Evolutionary conservation across 1,140 invertebrate species (phyloP).

Genomic region (Fopius arisanus): DNA sequence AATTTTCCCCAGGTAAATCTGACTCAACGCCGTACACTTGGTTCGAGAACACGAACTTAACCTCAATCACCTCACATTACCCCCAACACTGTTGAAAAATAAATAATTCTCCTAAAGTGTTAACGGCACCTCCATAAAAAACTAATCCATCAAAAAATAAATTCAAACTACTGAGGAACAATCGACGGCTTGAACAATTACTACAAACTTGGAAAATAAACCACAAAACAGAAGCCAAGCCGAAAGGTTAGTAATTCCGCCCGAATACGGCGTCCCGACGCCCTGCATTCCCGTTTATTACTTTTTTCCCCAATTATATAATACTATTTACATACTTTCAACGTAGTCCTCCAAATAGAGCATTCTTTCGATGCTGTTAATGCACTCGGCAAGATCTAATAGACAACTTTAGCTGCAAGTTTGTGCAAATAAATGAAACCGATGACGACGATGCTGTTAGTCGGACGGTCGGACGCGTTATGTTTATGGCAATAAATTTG

Average conservation of each 20-base stretch:
- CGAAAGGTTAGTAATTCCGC: conserved; percentile 32
- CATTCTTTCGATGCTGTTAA: conserved; percentile 69
- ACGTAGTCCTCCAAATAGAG: conserved; percentile 96
- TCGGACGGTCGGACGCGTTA: conserved; percentile 24
- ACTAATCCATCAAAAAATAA: background rate
- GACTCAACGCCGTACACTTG: background rate
- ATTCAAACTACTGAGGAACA: background rate
- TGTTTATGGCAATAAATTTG: conserved; percentile 43
- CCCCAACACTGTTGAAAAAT: background rate
- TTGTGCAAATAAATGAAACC: conserved; percentile 15
- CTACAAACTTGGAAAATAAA: background rate
- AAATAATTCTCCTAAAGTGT: background rate
- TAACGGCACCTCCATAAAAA: background rate
- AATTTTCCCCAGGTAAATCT: background rate
- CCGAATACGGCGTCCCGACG: background rate
- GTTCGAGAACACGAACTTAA: conserved; percentile 44
- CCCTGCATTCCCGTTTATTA: background rate
- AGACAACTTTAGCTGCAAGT: background rate
- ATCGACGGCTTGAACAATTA: background rate
- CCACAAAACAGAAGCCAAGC: conserved; percentile 32
- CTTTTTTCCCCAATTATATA: background rate
- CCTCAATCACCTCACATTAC: conserved; percentile 36
- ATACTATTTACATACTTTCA: conserved; percentile 81
- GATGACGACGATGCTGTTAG: background rate
- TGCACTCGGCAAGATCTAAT: background rate